phyloP scores from a whole-genome alignment of 2,113 vertebrate genomes.

The Steatornis caripensis region DNA sequence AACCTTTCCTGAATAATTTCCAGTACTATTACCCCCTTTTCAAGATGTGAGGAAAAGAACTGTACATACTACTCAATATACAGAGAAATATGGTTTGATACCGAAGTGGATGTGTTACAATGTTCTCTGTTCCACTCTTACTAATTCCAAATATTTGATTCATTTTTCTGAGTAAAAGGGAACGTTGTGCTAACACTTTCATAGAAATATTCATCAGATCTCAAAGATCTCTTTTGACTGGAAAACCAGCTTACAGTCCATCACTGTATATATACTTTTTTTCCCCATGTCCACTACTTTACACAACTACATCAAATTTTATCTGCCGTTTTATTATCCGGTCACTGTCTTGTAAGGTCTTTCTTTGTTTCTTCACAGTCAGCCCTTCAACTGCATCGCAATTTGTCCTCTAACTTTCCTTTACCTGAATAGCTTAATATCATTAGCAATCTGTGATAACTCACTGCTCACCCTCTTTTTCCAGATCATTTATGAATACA shows the following conservation, averaged over 20 bases:
- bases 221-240: background rate
- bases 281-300: background rate
- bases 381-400: background rate
- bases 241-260: background rate
- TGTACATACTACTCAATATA: background rate
- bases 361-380: background rate
- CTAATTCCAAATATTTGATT: background rate
- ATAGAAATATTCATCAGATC: background rate
- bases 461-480: slow-evolving; percentile 3
- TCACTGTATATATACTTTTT: background rate
- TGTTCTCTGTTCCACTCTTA: background rate
- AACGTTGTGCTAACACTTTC: background rate
- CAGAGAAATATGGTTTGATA: slow-evolving; percentile 4
- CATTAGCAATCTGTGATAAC: background rate
- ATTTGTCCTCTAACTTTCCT: slow-evolving; percentile 46
- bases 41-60: background rate
- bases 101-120: background rate
- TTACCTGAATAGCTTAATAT: background rate
- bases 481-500: background rate
- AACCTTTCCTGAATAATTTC: background rate
- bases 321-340: background rate
- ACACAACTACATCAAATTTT: background rate
- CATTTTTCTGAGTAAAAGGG: background rate
- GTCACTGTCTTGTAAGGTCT: background rate
- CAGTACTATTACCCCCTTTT: background rate